Conservation (phyloP, 2,797 vertebrate genomes). For the Allobates femoralis region DNA sequence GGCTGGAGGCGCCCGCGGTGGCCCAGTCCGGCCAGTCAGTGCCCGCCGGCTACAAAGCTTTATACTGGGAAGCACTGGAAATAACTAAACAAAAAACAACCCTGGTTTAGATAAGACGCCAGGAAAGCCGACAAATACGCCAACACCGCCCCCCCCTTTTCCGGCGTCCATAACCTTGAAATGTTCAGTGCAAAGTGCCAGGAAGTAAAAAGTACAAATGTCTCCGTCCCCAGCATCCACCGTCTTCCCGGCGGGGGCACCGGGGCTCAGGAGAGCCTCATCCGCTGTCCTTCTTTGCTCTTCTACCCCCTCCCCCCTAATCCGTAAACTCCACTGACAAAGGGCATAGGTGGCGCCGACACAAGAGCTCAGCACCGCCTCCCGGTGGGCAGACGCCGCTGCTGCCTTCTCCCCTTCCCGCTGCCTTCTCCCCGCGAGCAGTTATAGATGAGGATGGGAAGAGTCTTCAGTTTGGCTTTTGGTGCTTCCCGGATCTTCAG, state of each 20-base stretch:
- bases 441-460: constrained; percentile 39
- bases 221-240: constrained; percentile 19
- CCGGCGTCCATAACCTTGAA: neutral
- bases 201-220: constrained; percentile 10
- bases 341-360: constrained; percentile 18
- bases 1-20: neutral
- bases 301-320: neutral
- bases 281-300: neutral
- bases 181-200: constrained; percentile 53
- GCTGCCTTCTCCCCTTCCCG: constrained; percentile 18
- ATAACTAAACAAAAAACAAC: constrained; percentile 5
- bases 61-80: constrained; percentile 53
- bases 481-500: constrained; percentile 8
- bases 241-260: neutral
- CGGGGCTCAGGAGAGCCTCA: neutral
- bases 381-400: neutral
- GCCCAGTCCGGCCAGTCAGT: neutral
- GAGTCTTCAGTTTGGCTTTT: constrained; percentile 46
- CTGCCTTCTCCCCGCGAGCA: constrained; percentile 8
- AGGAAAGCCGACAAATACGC: neutral
- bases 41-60: neutral
- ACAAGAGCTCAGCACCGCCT: neutral
- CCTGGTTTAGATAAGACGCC: constrained; percentile 23
- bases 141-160: neutral
- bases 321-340: neutral